Evolutionary conservation across 2,888 invertebrate species (phyloP).

Genomic region (Carcina quercana): DNA sequence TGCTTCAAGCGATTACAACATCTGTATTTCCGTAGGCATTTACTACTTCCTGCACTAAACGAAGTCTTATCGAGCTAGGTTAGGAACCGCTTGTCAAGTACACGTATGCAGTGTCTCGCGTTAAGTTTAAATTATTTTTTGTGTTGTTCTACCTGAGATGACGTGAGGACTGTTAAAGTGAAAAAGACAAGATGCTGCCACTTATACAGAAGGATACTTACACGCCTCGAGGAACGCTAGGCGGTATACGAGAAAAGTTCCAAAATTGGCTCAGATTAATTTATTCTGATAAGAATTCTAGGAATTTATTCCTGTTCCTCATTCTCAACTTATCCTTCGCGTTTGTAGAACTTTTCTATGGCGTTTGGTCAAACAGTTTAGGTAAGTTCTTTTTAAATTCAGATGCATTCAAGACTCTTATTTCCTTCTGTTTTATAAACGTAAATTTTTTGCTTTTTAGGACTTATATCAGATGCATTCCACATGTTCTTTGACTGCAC

Average conservation of each 20-base stretch:
- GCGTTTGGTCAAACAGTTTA: constrained; percentile 91
- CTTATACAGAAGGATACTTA: constrained; percentile 82
- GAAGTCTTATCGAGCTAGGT: constrained; percentile 36
- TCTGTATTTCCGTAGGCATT: constrained; percentile 14
- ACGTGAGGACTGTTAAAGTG: constrained; percentile 38
- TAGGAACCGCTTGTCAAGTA: constrained; percentile 56
- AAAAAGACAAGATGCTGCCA: constrained; percentile 78
- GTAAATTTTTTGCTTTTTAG: constrained; percentile 77
- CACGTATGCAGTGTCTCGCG: constrained; percentile 65
- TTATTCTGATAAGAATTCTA: constrained; percentile 93
- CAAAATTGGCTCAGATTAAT: constrained; percentile 88
- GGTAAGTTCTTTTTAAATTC: constrained; percentile 70
- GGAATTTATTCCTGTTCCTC: constrained; percentile 95
- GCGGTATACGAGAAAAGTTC: constrained; percentile 82
- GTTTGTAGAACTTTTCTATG: constrained; percentile 95
- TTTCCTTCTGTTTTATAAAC: no score
- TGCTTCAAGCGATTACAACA: constrained; percentile 17
- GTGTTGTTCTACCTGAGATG: constrained; percentile 49
- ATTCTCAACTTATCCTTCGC: constrained; percentile 96
- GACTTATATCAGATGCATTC: constrained; percentile 98
- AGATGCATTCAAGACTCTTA: no score
- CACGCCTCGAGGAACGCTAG: constrained; percentile 69
- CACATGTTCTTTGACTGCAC: constrained; percentile 99
- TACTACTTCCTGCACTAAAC: constrained; percentile 4
- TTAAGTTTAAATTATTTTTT: constrained; percentile 43